These are phyloP conservation scores for Caenorhabditis angaria DNA, from an alignment of 2,888 invertebrate species.

Conservation along the genomic window DNA sequence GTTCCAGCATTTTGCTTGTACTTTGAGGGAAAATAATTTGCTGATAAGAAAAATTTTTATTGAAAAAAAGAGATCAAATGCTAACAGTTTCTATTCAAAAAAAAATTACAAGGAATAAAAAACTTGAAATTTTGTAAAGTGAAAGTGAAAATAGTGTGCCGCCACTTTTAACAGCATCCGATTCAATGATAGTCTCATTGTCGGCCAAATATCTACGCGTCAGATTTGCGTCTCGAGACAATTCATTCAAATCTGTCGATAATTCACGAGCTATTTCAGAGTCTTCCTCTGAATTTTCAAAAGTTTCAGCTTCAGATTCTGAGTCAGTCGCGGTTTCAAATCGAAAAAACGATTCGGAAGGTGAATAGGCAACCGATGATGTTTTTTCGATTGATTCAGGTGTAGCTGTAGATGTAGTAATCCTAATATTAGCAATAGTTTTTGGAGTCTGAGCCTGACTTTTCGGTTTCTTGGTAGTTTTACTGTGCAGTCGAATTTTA, in stretches of 20 bases:
- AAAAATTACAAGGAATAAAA: background rate
- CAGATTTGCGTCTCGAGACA: background rate
- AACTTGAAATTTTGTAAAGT: background rate
- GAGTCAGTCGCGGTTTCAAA: conserved; percentile 25
- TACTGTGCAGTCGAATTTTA: background rate
- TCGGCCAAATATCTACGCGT: background rate
- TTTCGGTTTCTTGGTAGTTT: conserved; percentile 11
- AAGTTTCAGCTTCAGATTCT: background rate
- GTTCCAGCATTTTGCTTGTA: too few species aligned
- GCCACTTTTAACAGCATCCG: background rate
- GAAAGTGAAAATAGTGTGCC: background rate
- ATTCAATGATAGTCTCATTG: conserved; percentile 34
- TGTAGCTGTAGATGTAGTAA: conserved; percentile 1
- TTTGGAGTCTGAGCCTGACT: conserved; percentile 12
- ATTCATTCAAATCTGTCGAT: conserved; percentile 15
- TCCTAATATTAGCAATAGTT: background rate
- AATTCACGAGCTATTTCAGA: conserved; percentile 22
- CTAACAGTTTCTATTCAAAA: too few species aligned
- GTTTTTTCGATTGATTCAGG: conserved; percentile 7
- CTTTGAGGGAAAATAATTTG: background rate
- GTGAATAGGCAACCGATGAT: conserved; percentile 34
- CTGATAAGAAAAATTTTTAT: background rate
- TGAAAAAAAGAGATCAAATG: background rate
- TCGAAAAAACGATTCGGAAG: conserved; percentile 37
- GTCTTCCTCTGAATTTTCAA: conserved; percentile 20